Evolutionary conservation across 2,888 invertebrate genomes (phyloP), one percentile per base, ranked within the genome.

Genomic region (Cantharis flavilabris): DNA sequence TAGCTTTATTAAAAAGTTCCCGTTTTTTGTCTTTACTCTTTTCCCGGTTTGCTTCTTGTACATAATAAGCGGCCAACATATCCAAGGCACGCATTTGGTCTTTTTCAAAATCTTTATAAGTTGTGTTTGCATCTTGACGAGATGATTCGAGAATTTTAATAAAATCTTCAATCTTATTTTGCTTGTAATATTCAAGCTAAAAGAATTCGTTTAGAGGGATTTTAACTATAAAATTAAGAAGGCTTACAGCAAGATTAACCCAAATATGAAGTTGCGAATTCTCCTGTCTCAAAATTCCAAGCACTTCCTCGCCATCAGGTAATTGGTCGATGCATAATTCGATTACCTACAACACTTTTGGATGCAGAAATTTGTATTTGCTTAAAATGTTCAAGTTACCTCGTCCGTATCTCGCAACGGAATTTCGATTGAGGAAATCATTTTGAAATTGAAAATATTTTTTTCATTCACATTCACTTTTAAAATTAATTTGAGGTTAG

Each of bases 41-140:
- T 87, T 99, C 98, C 72, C 95, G 94, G 86, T 98, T 98, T 1
- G 98, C 98, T 88, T 96, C 94, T 87, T 98, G 97, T 1, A 99
- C 98, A 91, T 99, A 99, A 88, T 98, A 97, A 1, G 99, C 99
- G n/a, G 99, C 99, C 88, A 99, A 90, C 92, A 98, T 98, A 88
- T 99, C 99, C 83, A 98, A 91, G 0, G 97, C 97, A 79, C 96
- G 95, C 98, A 99, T 99, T 89, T 98, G 98, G 88, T 99, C 99
- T 84, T 96, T 95, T 87, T 98, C 98, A 91, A 93, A 97, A 86
- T 98, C 98, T 73, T 94, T 89, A 84, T 97, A 98, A 77, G 95
- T 93, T 85, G 94, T 92, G 86, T 95, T 96, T 5, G 97, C 97
- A 85, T 97, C 96, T 33, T 91, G 90, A 71, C 96, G 91, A 11